These are phyloP conservation scores for Cosmopolites sordidus DNA, from an alignment of 2,888 invertebrate species.

Conservation along the genomic window DNA sequence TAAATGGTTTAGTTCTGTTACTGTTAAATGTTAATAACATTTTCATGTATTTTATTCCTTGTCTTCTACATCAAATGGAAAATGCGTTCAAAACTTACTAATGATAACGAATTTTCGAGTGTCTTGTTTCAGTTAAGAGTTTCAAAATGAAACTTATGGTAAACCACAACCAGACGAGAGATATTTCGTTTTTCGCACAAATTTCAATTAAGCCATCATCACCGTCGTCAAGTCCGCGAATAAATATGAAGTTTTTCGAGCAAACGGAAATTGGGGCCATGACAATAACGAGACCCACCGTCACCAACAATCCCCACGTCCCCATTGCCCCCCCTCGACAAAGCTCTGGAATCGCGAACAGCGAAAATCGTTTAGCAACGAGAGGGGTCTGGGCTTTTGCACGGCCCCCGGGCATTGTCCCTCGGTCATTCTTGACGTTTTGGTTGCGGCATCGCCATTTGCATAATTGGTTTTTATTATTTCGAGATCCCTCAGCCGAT, in stretches of 20 bases:
- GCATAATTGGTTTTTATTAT: constrained; percentile 27
- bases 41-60: too few relatives aligned
- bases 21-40: too few relatives aligned
- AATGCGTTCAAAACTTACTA: too few relatives aligned
- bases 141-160: too few relatives aligned
- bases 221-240: neutral
- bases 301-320: too few relatives aligned
- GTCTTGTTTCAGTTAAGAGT: too few relatives aligned
- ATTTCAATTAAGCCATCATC: neutral
- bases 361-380: constrained; percentile 45
- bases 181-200: neutral
- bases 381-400: constrained; percentile 23
- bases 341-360: constrained; percentile 36
- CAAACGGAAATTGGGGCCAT: neutral
- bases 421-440: constrained; percentile 25
- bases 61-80: too few relatives aligned
- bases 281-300: neutral
- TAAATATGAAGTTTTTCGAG: neutral
- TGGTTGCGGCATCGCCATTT: constrained; percentile 19
- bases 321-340: constrained; percentile 27
- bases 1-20: too few relatives aligned
- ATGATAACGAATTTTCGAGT: too few relatives aligned
- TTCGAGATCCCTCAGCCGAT: constrained; percentile 18
- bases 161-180: neutral
- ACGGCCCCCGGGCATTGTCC: constrained; percentile 22